These are phyloP conservation scores for Sarcophaga caerulescens DNA, from an alignment of 2,888 invertebrate species.

Conservation along the genomic window DNA sequence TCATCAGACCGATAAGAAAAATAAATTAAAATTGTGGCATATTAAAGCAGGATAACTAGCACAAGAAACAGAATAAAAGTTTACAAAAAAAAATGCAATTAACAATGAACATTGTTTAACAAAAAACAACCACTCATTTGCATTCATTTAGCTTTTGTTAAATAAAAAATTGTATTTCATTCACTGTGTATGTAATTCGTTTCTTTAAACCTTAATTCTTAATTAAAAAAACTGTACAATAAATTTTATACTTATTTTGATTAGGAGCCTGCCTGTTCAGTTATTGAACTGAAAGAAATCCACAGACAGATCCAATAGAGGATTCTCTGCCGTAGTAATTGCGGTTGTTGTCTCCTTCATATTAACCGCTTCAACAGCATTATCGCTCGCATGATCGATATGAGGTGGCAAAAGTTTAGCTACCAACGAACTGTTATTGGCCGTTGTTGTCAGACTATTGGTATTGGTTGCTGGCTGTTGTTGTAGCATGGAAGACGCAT, in stretches of 20 bases:
- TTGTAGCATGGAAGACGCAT: conserved; percentile 48
- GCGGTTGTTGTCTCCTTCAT: conserved; percentile 77
- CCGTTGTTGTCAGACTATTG: conserved; percentile 56
- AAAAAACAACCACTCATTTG: too few relatives aligned
- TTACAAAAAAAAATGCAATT: too few relatives aligned
- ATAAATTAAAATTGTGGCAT: too few relatives aligned
- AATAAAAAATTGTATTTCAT: too few relatives aligned
- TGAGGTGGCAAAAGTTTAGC: conserved; percentile 71
- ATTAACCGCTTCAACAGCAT: conserved; percentile 80
- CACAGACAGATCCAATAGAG: conserved; percentile 78
- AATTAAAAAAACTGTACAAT: conserved; percentile 44
- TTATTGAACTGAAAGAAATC: conserved; percentile 80
- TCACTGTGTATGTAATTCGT: too few relatives aligned
- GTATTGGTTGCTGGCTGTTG: conserved; percentile 56
- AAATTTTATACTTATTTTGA: not conserved
- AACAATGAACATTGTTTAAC: too few relatives aligned
- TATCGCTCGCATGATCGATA: conserved; percentile 80
- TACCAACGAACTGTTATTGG: conserved; percentile 46
- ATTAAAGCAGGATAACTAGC: too few relatives aligned
- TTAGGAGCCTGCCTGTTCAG: conserved; percentile 14
- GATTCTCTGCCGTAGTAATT: conserved; percentile 69
- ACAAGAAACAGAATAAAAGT: too few relatives aligned
- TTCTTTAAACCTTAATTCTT: too few relatives aligned
- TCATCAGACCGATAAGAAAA: too few relatives aligned
- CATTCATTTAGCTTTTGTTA: too few relatives aligned